Conservation (phyloP, 2,113 vertebrate genomes). For the Scatophagus argus region DNA sequence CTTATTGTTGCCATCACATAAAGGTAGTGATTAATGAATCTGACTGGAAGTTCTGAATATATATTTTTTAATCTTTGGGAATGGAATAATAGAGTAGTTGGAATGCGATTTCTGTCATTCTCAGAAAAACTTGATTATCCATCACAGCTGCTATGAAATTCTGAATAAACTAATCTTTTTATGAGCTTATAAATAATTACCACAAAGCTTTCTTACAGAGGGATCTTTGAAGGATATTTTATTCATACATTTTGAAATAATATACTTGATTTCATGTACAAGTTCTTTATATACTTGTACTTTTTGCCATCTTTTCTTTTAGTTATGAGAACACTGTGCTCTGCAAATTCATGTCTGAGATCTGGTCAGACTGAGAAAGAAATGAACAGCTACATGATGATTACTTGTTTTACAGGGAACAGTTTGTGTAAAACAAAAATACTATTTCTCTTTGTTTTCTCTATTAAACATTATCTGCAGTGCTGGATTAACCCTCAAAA, state of each 20-base stretch:
- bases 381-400: too few species aligned
- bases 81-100: not conserved
- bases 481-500: too few species aligned
- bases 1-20: not conserved
- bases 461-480: too few species aligned
- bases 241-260: not conserved
- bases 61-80: not conserved
- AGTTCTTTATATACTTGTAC: too few species aligned
- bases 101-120: not conserved
- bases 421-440: too few species aligned
- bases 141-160: not conserved
- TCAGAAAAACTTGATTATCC: not conserved
- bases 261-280: too few species aligned
- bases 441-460: too few species aligned
- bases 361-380: too few species aligned
- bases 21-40: constrained; percentile 12
- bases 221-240: not conserved
- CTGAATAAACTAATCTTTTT: not conserved
- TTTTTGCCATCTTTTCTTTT: too few species aligned
- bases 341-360: too few species aligned
- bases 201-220: not conserved
- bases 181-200: not conserved
- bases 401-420: too few species aligned
- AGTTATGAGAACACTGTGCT: too few species aligned
- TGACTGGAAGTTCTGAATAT: not conserved